Evolutionary conservation across 2,888 invertebrate genomes (phyloP).

Genomic region (Polietes domitor): DNA sequence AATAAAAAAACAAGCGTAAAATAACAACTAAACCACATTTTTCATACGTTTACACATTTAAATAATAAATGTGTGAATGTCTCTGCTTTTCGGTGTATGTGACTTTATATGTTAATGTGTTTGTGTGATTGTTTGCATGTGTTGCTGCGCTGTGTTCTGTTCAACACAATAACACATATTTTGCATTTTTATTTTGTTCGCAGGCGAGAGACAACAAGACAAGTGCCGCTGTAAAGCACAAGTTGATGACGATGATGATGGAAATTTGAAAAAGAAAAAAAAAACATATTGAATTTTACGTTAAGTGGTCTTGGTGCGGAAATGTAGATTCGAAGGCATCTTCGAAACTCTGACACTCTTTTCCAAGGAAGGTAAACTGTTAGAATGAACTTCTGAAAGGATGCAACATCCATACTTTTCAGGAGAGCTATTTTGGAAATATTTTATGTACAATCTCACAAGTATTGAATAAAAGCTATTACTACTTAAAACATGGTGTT

Average conservation of each 20-base stretch:
- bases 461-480: no score
- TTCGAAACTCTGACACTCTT: constrained; percentile 19
- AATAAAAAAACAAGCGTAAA: constrained; percentile 18
- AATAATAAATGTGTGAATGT: constrained; percentile 30
- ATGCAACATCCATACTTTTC: no score
- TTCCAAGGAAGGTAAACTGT: no score
- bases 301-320: constrained; percentile 17
- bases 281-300: constrained; percentile 44
- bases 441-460: no score
- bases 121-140: constrained; percentile 14
- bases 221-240: constrained; percentile 17
- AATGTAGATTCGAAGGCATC: constrained; percentile 10
- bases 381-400: no score
- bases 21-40: constrained; percentile 49
- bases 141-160: background rate
- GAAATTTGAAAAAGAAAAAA: background rate
- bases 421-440: no score
- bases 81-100: background rate
- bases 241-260: constrained; percentile 14
- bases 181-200: constrained; percentile 25
- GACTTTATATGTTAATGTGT: background rate
- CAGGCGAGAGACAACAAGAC: background rate
- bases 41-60: constrained; percentile 37
- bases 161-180: constrained; percentile 33
- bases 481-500: no score